A percentile compares a stretch with the other conserved stretches of the same genome.
These are phyloP conservation scores for Nesidiocoris tenuis DNA, from an alignment of 2,888 invertebrate species.

Conservation along the genomic window DNA sequence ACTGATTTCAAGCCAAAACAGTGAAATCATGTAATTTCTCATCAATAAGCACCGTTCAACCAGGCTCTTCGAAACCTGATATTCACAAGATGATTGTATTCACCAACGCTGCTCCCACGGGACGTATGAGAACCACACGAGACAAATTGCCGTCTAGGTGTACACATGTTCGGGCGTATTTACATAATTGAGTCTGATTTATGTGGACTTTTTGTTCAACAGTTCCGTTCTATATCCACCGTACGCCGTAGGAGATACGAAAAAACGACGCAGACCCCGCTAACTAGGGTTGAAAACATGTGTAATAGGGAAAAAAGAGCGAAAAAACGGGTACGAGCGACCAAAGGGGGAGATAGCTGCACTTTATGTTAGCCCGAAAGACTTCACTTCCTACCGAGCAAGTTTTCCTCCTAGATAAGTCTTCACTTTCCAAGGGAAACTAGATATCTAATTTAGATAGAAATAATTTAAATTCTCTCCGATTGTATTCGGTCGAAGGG, in stretches of 20 bases:
- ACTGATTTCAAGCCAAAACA: too few relatives aligned
- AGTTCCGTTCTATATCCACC: constrained; percentile 5
- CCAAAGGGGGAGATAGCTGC: constrained; percentile 12
- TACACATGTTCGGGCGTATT: constrained; percentile 34
- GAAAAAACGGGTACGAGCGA: background rate
- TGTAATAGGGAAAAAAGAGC: constrained; percentile 20
- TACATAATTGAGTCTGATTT: constrained; percentile 38
- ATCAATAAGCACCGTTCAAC: too few relatives aligned
- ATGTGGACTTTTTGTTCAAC: constrained; percentile 16
- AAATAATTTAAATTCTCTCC: constrained; percentile 38
- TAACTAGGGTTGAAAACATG: constrained; percentile 39
- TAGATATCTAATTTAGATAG: constrained; percentile 39
- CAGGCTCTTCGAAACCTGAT: too few relatives aligned
- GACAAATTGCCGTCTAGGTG: constrained; percentile 31
- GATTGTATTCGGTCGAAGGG: constrained; percentile 16
- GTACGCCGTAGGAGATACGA: constrained; percentile 13
- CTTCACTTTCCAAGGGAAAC: background rate
- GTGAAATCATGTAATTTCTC: too few relatives aligned
- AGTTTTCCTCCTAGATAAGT: constrained; percentile 9
- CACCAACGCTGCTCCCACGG: background rate
- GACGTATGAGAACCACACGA: background rate
- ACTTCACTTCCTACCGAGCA: constrained; percentile 1
- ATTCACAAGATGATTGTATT: too few relatives aligned
- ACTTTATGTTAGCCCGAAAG: constrained; percentile 23
- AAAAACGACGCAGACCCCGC: constrained; percentile 8